Evolutionary conservation across 2,797 vertebrate species (phyloP), one percentile per base, ranked within the genome.

Genomic region (Darevskia mixta): DNA sequence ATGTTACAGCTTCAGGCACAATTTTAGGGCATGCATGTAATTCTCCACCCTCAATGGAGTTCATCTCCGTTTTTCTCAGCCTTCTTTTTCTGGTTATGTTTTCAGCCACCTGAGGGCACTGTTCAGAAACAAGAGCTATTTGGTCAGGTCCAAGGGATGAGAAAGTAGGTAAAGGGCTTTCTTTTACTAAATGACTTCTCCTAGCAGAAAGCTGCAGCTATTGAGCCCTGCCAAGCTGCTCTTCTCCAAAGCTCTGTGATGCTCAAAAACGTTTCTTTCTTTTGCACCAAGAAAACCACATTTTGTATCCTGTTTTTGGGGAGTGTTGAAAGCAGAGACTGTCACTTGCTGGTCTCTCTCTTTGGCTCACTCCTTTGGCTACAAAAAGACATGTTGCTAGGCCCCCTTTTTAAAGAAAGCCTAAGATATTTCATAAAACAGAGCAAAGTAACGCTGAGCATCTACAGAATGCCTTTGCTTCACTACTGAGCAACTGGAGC

Each of bases 101-200:
- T 25, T 35, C 81, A 88, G 87, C 92, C 94, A 89, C 94, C 92
- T 93, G 94, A 87, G 94, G 2, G 86, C 29, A 81, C 66, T 5
- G 58, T 89, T 92, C 49, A 49, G 25, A 25, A 27, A 5, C 58
- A 58, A 27, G 8, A 80, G n/a, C 9, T 7, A 17, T 38, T 35
- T 72, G 9, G 27, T 41, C 20, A 20, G 9, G 67, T 41, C 35
- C 49, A 15, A 23, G 49, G 45, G 25, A 80, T 80, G 32, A 58
- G 82, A 58, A 49, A 61, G n/a, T 29, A 38, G 67, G 41, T 38
- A 15, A 45, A 27, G 20, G 29, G n/a, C 43, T 43, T 17, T 32
- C 43, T 79, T 79, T 29, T 79, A 61, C 80, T 27, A 55, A 79
- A 49, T 67, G n/a, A 69, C 5, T 1, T 45, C 8, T 8, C 0